These are phyloP conservation scores for Heliopora coerulea DNA, from an alignment of 92 coral and sea anemone species.

Conservation along the genomic window DNA sequence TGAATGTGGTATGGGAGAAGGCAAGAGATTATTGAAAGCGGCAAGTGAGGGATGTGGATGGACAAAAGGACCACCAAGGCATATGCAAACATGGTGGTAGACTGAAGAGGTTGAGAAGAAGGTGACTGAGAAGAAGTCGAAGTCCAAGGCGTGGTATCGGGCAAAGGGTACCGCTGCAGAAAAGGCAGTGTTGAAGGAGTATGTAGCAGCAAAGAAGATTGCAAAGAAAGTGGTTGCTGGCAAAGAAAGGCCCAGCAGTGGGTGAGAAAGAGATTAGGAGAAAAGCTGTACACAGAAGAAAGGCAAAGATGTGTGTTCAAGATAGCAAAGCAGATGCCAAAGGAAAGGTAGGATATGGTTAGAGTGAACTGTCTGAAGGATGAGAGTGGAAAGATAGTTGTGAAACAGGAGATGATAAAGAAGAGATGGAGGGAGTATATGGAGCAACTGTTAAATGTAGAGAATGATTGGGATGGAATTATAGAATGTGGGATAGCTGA, in stretches of 20 bases:
- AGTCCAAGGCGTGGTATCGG: neutral
- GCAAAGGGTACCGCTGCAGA: neutral
- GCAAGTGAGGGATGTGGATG: too few relatives aligned
- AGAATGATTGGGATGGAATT: conserved; percentile 1
- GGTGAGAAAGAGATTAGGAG: neutral
- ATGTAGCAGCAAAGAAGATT: neutral
- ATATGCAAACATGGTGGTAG: conserved; percentile 1
- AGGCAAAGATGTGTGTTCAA: too few relatives aligned
- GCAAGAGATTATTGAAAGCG: neutral
- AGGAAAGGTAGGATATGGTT: neutral
- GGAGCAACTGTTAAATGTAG: neutral
- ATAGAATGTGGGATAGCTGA: neutral
- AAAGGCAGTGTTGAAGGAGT: neutral
- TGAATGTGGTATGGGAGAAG: too few relatives aligned
- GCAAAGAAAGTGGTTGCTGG: conserved; percentile 1
- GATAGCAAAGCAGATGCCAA: too few relatives aligned
- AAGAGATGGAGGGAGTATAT: neutral
- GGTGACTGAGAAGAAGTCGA: neutral
- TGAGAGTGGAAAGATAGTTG: neutral
- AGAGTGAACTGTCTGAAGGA: neutral
- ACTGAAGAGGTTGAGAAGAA: neutral
- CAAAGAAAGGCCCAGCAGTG: neutral
- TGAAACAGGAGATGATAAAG: neutral
- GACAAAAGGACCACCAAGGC: neutral
- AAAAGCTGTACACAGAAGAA: too few relatives aligned